Evolutionary conservation across 2,888 invertebrate genomes (phyloP), one percentile per base, ranked within the genome.

Genomic region (Pediacus dermestoides): DNA sequence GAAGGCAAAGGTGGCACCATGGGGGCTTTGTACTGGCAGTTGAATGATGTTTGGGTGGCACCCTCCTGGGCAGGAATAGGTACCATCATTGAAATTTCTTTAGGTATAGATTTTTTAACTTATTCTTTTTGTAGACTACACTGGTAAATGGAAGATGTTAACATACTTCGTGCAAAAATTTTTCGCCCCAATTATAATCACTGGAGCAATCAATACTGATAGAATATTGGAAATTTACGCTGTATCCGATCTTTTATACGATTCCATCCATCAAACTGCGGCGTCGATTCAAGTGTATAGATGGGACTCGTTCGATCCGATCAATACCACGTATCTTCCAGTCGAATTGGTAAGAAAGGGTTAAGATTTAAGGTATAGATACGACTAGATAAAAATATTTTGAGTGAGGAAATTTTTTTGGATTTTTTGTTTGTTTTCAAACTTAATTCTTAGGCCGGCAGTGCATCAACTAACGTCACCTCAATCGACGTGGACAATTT

Each of bases 11-110:
- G 86, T 3, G 63, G 73, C 44, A 97, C 95, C 0, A 96, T 95
- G 94, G 97, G 97, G 1, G 92, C 95, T 1, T 73, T 99, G 35
- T 99, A 94, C 68, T 99, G 97, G 97, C 97, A 99, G 68, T 70
- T 97, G 7, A 96, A 97, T 65, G 96, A 97, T 66, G 88, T 96
- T 16, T 97, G 97, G 97, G 87, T 30, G 14, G 18, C 16, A 11
- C 12, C 23, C 7, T 21, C 15, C 15, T 38, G 18, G 12, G 23
- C 31, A 14, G 16, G 18, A 22, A 10, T 30, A 7, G 15, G n/a
- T 36, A 23, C 6, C n/a, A 13, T 2, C 7, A 18, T 1, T 9
- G 8, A 37, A n/a, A n/a, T n/a, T n/a, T n/a, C n/a, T n/a, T n/a
- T n/a, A n/a, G n/a, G n/a, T n/a, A n/a, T n/a, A n/a, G n/a, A n/a